Evolutionary conservation across 2,888 invertebrate species (phyloP).

Genomic region (Luffia ferchaultella): DNA sequence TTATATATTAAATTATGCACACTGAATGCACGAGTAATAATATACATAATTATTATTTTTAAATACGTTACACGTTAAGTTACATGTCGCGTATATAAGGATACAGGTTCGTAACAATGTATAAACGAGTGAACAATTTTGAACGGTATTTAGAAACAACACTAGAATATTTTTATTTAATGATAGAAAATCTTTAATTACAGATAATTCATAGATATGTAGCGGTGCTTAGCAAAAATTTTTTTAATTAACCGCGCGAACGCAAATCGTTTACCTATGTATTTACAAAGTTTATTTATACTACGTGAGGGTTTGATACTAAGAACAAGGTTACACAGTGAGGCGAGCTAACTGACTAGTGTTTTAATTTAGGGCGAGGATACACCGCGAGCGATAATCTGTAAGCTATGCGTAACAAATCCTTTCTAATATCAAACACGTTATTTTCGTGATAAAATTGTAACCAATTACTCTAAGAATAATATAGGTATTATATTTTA

Average conservation of each 20-base stretch:
- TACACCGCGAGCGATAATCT: no score
- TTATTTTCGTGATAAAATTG: no score
- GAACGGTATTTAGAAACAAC: constrained; percentile 56
- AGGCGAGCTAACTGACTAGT: constrained; percentile 1
- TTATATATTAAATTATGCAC: constrained; percentile 54
- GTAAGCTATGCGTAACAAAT: no score
- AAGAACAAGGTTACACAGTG: neutral
- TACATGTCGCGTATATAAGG: constrained; percentile 57
- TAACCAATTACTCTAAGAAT: no score
- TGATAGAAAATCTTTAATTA: constrained; percentile 54
- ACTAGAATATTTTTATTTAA: constrained; percentile 55
- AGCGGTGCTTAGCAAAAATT: constrained; percentile 55
- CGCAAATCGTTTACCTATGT: constrained; percentile 29
- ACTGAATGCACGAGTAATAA: constrained; percentile 54
- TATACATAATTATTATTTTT: constrained; percentile 34
- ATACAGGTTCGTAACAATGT: constrained; percentile 57
- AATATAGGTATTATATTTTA: no score
- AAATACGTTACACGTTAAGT: constrained; percentile 53
- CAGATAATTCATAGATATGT: constrained; percentile 54
- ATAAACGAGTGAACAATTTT: constrained; percentile 64
- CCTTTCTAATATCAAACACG: no score
- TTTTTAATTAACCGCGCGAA: constrained; percentile 35
- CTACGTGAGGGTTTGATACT: constrained; percentile 17
- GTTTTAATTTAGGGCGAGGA: constrained; percentile 21
- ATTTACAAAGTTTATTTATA: constrained; percentile 38